A percentile compares a stretch with the other conserved stretches of the same genome.
These are phyloP conservation scores for Blastomussa wellsi DNA, from an alignment of 92 coral and sea anemone genomes.

Conservation along the genomic window DNA sequence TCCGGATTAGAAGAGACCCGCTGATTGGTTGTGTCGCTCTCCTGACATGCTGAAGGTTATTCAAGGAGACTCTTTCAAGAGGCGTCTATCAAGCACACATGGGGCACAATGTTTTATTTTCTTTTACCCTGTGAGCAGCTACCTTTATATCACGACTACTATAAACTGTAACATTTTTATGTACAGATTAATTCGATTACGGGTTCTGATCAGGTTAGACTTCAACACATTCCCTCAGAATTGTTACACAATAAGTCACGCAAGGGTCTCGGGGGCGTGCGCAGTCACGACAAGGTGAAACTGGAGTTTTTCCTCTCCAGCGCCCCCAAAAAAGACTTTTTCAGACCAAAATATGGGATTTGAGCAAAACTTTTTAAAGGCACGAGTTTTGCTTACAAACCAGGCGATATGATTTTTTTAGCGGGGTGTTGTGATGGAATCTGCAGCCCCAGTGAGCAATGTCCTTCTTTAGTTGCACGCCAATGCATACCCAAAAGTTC, in stretches of 20 bases:
- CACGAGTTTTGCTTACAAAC: too few relatives aligned
- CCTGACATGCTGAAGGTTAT: conserved; percentile 7
- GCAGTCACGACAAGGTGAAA: not conserved
- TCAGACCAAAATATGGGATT: not conserved
- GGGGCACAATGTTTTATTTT: not conserved
- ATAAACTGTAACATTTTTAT: not conserved
- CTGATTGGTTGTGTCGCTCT: conserved; percentile 2
- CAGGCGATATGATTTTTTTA: too few relatives aligned
- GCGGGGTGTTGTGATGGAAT: too few relatives aligned
- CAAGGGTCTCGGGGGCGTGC: not conserved
- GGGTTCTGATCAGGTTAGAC: not conserved
- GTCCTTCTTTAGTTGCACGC: too few relatives aligned
- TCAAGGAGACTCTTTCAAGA: not conserved
- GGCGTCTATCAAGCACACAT: too few relatives aligned
- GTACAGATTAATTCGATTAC: not conserved
- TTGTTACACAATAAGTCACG: not conserved
- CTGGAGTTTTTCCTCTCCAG: too few relatives aligned
- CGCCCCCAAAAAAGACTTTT: too few relatives aligned
- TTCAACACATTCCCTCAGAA: not conserved
- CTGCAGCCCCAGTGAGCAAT: too few relatives aligned
- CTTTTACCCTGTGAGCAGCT: too few relatives aligned
- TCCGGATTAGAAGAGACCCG: not conserved
- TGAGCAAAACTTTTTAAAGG: too few relatives aligned
- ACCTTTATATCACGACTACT: not conserved
- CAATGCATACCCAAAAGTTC: too few relatives aligned